Evolutionary conservation across 2,797 vertebrate species (phyloP), one percentile per base, ranked within the genome.

Genomic region (Knipowitschia caucasica): DNA sequence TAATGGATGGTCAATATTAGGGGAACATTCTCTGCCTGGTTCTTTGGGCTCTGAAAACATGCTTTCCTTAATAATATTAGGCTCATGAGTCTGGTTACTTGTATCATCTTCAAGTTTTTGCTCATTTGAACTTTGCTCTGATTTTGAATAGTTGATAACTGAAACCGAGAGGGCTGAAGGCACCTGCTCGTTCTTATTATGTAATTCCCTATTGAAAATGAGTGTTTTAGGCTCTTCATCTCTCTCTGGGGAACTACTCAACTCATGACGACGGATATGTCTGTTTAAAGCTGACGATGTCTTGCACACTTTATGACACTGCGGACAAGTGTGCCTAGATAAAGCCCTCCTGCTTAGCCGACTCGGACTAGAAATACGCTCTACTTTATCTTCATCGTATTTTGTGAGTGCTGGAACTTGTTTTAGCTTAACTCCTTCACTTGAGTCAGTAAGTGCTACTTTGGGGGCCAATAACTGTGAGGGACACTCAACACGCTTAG

Each of bases 291-390:
- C 94, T 0, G 94, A 94, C 0, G 93, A 92, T 0, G 94, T 95
- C 80, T 95, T 94, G 81, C 93, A 95, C 59, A 95, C 92, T 73
- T 95, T 95, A 45, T 93, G 84, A 59, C 94, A 96, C 35, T 92
- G 88, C 1, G 89, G 71, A 61, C 94, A 95, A 62, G 92, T 77
- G 73, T 94, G 92, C 27, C 92, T 90, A 1, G 90, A 80, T 23
- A 93, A 77, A 0, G 93, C 89, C 75, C 90, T 90, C 38, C 93
- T 88, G 51, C 92, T 92, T 0, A 91, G 76, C 17, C 89, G 85
- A 67, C 76, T 75, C 9, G 82, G 83, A 67, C 86, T 84, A 0
- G 78, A 77, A 34, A 56, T 72, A 7, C 60, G 74, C n/a, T 56
- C 73, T 1, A 43, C 35, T 64, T 80, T 92, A 46, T 86, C 88